Percentiles rank a stretch among this genome's conserved stretches.
Conservation (phyloP, 2,797 vertebrate genomes). For the Knipowitschia caucasica region DNA sequence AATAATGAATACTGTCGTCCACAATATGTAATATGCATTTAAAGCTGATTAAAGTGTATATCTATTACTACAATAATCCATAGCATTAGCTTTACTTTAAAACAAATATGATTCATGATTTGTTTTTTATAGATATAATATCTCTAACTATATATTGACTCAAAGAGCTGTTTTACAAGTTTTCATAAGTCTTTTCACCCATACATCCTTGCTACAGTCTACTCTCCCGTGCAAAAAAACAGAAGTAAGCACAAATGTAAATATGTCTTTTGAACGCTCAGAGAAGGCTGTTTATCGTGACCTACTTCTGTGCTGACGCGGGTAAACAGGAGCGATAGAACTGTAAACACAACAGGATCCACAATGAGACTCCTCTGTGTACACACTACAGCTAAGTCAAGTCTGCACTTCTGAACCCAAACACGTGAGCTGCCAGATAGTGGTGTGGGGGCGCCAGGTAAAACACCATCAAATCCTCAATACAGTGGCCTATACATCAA, state of each 20-base stretch:
- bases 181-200: neutral
- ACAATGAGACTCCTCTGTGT: constrained; percentile 35
- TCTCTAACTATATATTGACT: too few relatives aligned
- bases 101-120: too few relatives aligned
- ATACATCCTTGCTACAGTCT: neutral
- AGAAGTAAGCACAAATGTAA: neutral
- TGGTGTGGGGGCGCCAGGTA: neutral
- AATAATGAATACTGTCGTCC: too few relatives aligned
- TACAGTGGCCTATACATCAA: too few relatives aligned
- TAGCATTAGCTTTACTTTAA: too few relatives aligned
- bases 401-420: neutral
- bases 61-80: too few relatives aligned
- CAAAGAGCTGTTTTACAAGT: too few relatives aligned
- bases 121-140: too few relatives aligned
- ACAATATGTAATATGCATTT: too few relatives aligned
- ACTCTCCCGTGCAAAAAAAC: neutral
- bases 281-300: constrained; percentile 14
- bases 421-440: neutral
- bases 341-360: constrained; percentile 20
- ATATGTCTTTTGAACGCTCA: neutral
- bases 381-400: constrained; percentile 43
- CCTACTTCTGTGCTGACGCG: constrained; percentile 17
- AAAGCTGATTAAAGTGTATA: too few relatives aligned
- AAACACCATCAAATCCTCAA: neutral
- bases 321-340: constrained; percentile 6